phyloP scores from a whole-genome alignment of 2,888 invertebrate species.

The Amphipoea lucens region DNA sequence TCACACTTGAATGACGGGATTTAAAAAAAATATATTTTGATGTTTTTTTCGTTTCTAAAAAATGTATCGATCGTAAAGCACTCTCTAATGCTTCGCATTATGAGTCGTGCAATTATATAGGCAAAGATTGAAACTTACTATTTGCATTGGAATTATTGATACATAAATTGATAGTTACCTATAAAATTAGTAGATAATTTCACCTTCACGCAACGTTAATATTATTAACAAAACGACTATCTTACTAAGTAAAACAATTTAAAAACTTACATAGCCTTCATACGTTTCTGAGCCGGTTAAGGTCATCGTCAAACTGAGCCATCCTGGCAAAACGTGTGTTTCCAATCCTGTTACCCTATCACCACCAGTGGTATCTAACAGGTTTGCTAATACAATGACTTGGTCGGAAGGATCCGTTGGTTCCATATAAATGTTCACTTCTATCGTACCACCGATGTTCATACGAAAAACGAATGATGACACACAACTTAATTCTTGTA shows the following conservation, averaged over 20 bases:
- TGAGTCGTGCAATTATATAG: neutral
- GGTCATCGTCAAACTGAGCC: constrained; percentile 22
- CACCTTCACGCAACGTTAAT: too few species aligned
- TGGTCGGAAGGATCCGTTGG: neutral
- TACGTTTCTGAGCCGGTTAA: constrained; percentile 23
- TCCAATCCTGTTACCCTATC: constrained; percentile 6
- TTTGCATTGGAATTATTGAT: neutral
- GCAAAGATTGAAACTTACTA: neutral
- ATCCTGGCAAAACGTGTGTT: constrained; percentile 10
- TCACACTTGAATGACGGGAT: too few species aligned
- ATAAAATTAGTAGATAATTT: neutral
- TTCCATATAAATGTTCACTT: constrained; percentile 31
- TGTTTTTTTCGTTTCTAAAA: too few species aligned
- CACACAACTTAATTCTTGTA: constrained; percentile 17
- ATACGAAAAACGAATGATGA: constrained; percentile 31
- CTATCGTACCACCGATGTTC: constrained; percentile 2
- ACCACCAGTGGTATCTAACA: neutral
- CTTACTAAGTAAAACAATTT: neutral
- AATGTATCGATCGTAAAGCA: too few species aligned
- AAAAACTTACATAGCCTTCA: constrained; percentile 47
- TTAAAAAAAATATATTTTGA: too few species aligned
- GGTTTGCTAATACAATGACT: neutral
- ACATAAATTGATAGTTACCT: too few species aligned
- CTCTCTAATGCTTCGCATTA: too few species aligned
- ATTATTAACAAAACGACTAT: neutral